Evolutionary conservation across 1,140 invertebrate genomes (phyloP), one percentile per base, ranked within the genome.

Genomic region (Rhizoglyphus robini): DNA sequence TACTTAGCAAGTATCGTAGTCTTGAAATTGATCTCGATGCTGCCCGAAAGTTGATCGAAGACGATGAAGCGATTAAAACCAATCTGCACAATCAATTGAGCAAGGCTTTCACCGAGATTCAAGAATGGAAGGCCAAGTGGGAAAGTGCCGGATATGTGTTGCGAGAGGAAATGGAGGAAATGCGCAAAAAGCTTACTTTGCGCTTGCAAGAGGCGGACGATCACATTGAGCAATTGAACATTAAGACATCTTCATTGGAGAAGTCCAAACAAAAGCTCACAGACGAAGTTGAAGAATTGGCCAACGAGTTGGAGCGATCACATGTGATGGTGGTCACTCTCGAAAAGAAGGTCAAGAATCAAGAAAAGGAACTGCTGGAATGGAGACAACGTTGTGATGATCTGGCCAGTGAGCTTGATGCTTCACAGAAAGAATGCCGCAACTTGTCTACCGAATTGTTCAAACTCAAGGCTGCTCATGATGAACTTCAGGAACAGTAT

Each of bases 321-420:
- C 93, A 90, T 61, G 86, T 90, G 49, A 88, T 96, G 74, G 92
- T 93, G 74, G 90, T 89, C 75, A 87, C 90, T 66, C 87, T 96
- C 70, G 96, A 99, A 79, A 99, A 99, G 89, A 98, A 97, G 81
- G 93, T 97, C 80, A 96, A 97, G 81, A 88, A 88, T 71, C 97
- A 98, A 81, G 96, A 99, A 83, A 97, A 97, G 81, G 93, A 96
- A 77, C 90, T 99, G 76, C 86, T 89, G 69, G 96, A 99, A 87
- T 99, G 96, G 96, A 97, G 98, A 80, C 87, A 95, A 78, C 97
- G 97, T 83, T 90, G 93, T 74, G 91, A 96, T 73, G 94, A 98
- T 76, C 83, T 99, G 68, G 88, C 91, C 70, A 87, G 88, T 71
- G 96, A 99, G 79, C 83, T 99, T 58, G 96, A 99, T 77, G 91